phyloP scores from a whole-genome alignment of 2,888 invertebrate species.

The Stenchaetothrips biformis region DNA sequence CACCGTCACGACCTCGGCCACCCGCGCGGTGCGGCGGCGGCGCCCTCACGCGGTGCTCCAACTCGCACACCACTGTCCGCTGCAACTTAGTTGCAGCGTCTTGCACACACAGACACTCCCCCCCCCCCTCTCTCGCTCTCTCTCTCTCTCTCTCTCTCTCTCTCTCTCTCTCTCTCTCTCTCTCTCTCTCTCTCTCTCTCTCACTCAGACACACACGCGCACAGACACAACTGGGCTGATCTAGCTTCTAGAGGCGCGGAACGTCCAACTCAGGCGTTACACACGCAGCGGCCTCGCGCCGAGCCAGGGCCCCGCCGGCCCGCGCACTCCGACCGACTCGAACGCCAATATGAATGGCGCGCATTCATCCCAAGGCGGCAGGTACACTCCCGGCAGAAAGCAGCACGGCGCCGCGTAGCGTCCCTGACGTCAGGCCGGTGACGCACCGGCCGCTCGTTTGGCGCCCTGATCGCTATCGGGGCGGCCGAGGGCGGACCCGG shows the following conservation, averaged over 20 bases:
- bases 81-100: background rate
- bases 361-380: too few species aligned
- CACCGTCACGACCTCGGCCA: slow-evolving; percentile 27
- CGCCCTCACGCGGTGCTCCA: background rate
- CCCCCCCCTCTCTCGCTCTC: background rate
- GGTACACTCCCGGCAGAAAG: too few species aligned
- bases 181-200: slow-evolving; percentile 1
- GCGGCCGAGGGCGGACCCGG: background rate
- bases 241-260: too few species aligned
- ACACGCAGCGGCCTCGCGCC: background rate
- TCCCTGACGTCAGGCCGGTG: background rate
- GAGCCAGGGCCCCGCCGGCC: background rate
- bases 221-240: background rate
- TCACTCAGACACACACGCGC: background rate
- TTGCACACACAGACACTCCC: background rate
- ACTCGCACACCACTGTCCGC: background rate
- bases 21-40: background rate
- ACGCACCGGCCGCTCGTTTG: too few species aligned
- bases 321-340: too few species aligned
- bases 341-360: too few species aligned
- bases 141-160: slow-evolving; percentile 28
- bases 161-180: slow-evolving; percentile 25
- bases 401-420: background rate
- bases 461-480: background rate
- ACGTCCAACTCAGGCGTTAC: too few species aligned